Evolutionary conservation across 2,797 vertebrate genomes (phyloP), one percentile per base, ranked within the genome.

Genomic region (Tapera naevia): DNA sequence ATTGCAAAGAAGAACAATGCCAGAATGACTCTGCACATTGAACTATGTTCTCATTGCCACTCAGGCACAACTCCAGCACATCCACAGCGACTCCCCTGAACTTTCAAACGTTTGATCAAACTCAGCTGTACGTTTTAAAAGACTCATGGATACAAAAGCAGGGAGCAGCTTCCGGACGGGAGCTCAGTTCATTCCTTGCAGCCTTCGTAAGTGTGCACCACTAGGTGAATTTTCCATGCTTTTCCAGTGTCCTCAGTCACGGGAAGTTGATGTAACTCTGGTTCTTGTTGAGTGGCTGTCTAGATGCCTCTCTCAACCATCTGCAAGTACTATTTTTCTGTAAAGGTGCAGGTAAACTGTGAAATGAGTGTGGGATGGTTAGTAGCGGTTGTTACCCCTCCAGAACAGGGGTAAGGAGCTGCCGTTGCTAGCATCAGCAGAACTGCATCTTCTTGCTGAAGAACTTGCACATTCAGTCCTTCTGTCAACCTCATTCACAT

Each of bases 241-340:
- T 48, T 84, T 69, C 61, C 54, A 57, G 65, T 39, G 37, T 19
- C 33, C 15, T 56, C 30, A 17, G 9, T 17, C 4, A 3, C 25
- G 27, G 32, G 41, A 45, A 41, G 17, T 27, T 12, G 7, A 17
- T 48, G 30, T 30, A 10, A 9, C 24, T 74, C 43, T 43, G 16
- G 10, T 56, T 57, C 66, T 54, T 9, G 6, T 25, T 25, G 58
- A 45, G 53, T 11, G 18, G 17, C 10, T 46, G 17, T 33, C 33
- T 32, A 17, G 46, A 8, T 39, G 24, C 18, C 24, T 30, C 23
- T 37, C 41, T 74, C 1, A 0, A 41, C 11, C 1, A 0, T 22
- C 54, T 35, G 57, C 39, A 67, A 75, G 28, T 22, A 17, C 32
- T 32, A 2, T 32, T 60, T 72, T 33, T 61, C 56, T 75, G 28